Conservation (phyloP, 1,140 invertebrate genomes). For the Leptinotarsa texana region DNA sequence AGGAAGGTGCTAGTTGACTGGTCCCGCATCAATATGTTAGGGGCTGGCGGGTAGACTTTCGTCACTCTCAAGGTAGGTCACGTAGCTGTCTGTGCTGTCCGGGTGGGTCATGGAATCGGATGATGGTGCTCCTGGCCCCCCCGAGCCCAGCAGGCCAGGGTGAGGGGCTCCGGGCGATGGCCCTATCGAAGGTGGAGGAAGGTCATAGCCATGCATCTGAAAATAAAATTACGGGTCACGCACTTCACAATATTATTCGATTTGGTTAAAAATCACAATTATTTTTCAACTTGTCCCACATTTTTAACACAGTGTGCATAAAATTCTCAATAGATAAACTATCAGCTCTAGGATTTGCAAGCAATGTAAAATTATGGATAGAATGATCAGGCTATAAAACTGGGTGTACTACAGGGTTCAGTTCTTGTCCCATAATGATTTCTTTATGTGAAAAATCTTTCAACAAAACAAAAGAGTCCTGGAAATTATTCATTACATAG, state of each 20-base stretch:
- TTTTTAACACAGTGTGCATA: no score
- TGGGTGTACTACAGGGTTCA: no score
- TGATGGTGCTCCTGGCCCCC: slow-evolving; percentile 58
- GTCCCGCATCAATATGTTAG: slow-evolving; percentile 54
- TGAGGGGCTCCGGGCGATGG: slow-evolving; percentile 56
- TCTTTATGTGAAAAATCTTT: no score
- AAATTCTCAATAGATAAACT: no score
- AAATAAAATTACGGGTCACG: slow-evolving; percentile 33
- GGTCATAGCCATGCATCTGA: slow-evolving; percentile 88
- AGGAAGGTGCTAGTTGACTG: slow-evolving; percentile 19
- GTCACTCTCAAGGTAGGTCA: slow-evolving; percentile 87
- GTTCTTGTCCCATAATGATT: no score
- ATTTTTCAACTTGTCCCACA: no score
- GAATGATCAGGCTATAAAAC: no score
- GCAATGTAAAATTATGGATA: no score
- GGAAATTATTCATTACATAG: no score
- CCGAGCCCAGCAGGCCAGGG: slow-evolving; percentile 46
- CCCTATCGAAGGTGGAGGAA: slow-evolving; percentile 62
- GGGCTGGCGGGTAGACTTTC: slow-evolving; percentile 73
- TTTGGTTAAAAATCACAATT: no score
- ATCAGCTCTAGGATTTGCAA: no score
- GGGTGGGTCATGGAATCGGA: slow-evolving; percentile 72
- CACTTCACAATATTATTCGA: background rate
- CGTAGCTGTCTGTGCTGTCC: slow-evolving; percentile 84
- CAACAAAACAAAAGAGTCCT: no score